A percentile compares a stretch with the other conserved stretches of the same genome.
Conservation (phyloP, 2,888 invertebrate species). For the Hemithea aestivaria region DNA sequence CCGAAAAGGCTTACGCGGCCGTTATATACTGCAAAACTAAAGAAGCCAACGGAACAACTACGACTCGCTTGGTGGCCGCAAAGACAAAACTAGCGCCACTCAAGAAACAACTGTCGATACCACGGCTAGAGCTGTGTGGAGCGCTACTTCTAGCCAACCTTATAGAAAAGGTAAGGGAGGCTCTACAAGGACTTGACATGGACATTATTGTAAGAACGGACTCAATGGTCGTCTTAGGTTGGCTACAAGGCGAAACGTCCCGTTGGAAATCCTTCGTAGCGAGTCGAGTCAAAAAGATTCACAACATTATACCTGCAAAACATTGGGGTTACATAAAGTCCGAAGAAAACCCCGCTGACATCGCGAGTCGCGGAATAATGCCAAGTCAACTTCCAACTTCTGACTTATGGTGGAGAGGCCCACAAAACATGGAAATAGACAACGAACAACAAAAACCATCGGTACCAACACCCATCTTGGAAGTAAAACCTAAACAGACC, state of each 20-base stretch:
- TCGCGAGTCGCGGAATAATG: slow-evolving; percentile 13
- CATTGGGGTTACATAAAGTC: slow-evolving; percentile 15
- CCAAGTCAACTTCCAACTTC: slow-evolving; percentile 4
- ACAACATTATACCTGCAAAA: slow-evolving; percentile 5
- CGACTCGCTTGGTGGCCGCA: background rate
- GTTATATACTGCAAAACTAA: slow-evolving; percentile 2
- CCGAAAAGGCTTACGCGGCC: slow-evolving; percentile 2
- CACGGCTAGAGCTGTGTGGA: slow-evolving; percentile 6
- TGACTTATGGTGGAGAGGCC: slow-evolving; percentile 20
- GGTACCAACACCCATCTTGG: no score
- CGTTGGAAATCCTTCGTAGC: slow-evolving; percentile 24
- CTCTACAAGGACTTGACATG: no score
- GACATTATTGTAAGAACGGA: slow-evolving; percentile 14
- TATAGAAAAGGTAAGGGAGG: slow-evolving; percentile 1
- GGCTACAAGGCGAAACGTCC: slow-evolving; percentile 17
- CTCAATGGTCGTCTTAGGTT: slow-evolving; percentile 19
- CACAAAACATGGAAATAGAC: no score
- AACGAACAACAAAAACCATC: no score
- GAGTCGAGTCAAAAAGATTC: slow-evolving; percentile 14
- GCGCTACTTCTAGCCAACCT: no score
- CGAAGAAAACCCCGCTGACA: slow-evolving; percentile 18
- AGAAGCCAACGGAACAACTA: background rate
- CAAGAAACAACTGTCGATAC: slow-evolving; percentile 1
- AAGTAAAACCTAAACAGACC: no score
- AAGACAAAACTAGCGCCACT: slow-evolving; percentile 5